A percentile compares a stretch with the other conserved stretches of the same genome.
Conservation (phyloP, 2,797 vertebrate species). For the Spinus olivaceus region DNA sequence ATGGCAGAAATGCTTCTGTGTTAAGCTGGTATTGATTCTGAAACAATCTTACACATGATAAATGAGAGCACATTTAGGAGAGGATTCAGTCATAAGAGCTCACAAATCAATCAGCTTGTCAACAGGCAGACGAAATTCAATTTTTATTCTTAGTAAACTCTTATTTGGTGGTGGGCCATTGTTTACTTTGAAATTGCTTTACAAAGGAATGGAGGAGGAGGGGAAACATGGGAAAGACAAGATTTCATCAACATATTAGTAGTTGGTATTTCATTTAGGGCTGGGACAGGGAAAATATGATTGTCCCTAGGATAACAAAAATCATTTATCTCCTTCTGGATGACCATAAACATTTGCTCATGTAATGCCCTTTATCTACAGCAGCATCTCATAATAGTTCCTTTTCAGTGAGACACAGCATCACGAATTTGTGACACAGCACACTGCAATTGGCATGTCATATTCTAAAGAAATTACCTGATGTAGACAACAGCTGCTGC, state of each 20-base stretch:
- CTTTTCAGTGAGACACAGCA: neutral
- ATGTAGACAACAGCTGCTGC: neutral
- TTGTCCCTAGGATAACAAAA: neutral
- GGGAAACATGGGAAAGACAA: constrained; percentile 43
- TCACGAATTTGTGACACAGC: neutral
- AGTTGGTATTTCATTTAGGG: neutral
- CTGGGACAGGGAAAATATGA: neutral
- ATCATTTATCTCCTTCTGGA: neutral
- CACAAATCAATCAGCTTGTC: constrained; percentile 99
- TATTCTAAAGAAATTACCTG: neutral
- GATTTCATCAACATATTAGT: constrained; percentile 60
- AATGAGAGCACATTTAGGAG: constrained; percentile 91
- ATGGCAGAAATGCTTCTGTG: constrained; percentile 84
- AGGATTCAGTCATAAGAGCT: constrained; percentile 93
- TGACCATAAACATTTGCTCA: neutral
- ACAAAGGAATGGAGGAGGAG: constrained; percentile 47
- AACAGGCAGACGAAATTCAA: constrained; percentile 94
- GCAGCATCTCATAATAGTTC: neutral
- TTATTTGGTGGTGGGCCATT: constrained; percentile 79
- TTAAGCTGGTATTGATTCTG: constrained; percentile 94
- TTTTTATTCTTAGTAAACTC: constrained; percentile 97
- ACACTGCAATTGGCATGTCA: neutral
- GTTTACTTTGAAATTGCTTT: constrained; percentile 75
- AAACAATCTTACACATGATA: constrained; percentile 94
- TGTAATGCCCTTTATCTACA: neutral